These are phyloP conservation scores for Drosophila sulfurigaster DNA, from an alignment of 1,140 invertebrate species.

Conservation along the genomic window DNA sequence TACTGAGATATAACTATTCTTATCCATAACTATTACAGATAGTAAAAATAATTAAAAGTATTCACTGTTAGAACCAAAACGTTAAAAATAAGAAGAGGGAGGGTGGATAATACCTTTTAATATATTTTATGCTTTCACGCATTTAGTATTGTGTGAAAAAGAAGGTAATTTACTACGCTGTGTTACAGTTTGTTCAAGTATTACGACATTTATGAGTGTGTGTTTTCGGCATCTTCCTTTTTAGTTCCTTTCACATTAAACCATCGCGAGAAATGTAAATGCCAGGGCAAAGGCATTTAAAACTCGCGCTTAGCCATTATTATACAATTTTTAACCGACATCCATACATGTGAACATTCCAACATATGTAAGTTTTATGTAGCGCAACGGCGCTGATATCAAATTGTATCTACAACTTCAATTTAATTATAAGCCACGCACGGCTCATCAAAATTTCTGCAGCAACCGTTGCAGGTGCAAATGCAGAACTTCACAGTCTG, in stretches of 20 bases:
- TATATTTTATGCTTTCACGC: constrained; percentile 7
- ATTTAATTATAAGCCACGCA: constrained; percentile 80
- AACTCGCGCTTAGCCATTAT: constrained; percentile 55
- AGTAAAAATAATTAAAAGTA: neutral
- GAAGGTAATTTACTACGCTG: neutral
- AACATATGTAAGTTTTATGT: constrained; percentile 68
- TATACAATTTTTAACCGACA: constrained; percentile 52
- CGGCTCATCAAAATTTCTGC: constrained; percentile 69
- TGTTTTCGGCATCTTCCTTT: constrained; percentile 1
- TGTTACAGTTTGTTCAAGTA: constrained; percentile 11
- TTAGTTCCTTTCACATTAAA: constrained; percentile 21
- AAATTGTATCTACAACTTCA: constrained; percentile 80
- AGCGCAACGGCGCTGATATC: constrained; percentile 65
- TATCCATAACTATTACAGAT: neutral
- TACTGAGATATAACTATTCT: too few relatives aligned
- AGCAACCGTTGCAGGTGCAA: constrained; percentile 70
- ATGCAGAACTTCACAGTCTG: constrained; percentile 59
- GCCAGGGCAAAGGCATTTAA: constrained; percentile 24
- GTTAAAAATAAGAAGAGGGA: neutral
- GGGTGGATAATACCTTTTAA: neutral
- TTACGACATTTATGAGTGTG: constrained; percentile 1
- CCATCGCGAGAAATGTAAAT: constrained; percentile 34
- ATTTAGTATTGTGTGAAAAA: constrained; percentile 6
- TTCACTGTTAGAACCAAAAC: neutral
- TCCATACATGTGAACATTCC: constrained; percentile 50